Evolutionary conservation across 2,113 vertebrate genomes (phyloP).

Genomic region (Mohoua ochrocephala): DNA sequence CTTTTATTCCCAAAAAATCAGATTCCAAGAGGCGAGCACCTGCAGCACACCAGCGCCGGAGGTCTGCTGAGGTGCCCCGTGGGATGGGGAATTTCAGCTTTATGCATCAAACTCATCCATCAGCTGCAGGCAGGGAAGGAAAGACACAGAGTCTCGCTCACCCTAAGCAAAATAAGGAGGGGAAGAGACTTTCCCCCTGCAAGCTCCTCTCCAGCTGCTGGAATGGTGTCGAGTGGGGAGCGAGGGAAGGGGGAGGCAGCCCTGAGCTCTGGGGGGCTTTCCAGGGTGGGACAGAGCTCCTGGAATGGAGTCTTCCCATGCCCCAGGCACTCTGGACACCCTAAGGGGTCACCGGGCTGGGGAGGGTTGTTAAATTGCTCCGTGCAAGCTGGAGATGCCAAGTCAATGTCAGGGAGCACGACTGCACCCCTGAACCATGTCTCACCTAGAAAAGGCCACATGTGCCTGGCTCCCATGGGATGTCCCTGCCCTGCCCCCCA

Average conservation of each 20-base stretch:
- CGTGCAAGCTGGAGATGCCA: neutral
- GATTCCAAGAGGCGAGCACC: neutral
- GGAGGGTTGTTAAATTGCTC: neutral
- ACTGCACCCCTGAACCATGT: neutral
- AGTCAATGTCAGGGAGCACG: accelerated
- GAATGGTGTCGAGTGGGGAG: neutral
- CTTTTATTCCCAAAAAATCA: neutral
- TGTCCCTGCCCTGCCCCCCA: neutral
- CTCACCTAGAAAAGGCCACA: neutral
- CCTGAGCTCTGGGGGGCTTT: neutral
- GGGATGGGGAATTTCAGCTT: neutral
- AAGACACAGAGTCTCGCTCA: neutral
- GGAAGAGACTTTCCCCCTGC: neutral
- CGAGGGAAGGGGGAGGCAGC: neutral
- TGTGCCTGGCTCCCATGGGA: accelerated
- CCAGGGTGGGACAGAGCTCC: neutral
- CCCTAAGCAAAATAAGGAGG: neutral
- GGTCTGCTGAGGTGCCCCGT: neutral
- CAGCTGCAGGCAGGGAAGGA: neutral
- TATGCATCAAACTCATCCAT: neutral
- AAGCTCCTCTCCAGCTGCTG: neutral
- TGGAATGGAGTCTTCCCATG: neutral
- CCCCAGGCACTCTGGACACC: no score
- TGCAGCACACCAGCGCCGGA: neutral
- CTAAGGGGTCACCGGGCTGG: neutral